These are phyloP conservation scores for Gandaritis pyraliata DNA, from an alignment of 2,888 invertebrate species.

Conservation along the genomic window DNA sequence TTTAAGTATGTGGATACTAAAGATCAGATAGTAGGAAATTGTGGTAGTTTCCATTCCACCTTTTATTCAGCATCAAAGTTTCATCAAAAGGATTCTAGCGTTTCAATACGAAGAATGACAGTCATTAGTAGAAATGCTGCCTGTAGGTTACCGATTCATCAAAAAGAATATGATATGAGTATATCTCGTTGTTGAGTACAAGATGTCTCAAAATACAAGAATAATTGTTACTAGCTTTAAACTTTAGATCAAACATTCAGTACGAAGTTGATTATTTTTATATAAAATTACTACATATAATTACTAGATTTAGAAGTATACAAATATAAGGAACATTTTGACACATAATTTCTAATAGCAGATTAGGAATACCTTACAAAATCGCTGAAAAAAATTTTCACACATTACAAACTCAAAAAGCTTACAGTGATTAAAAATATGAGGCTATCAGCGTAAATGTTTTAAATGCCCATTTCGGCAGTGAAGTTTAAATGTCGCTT, in stretches of 20 bases:
- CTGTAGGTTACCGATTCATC: too few relatives aligned
- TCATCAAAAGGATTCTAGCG: too few relatives aligned
- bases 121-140: too few relatives aligned
- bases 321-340: slow-evolving; percentile 27
- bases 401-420: slow-evolving; percentile 27
- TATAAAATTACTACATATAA: slow-evolving; percentile 14
- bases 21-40: too few relatives aligned
- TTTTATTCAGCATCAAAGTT: too few relatives aligned
- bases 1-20: too few relatives aligned
- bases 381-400: slow-evolving; percentile 25
- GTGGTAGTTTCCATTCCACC: too few relatives aligned
- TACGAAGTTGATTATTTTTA: slow-evolving; percentile 11
- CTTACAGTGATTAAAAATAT: slow-evolving; percentile 25
- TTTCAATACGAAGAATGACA: too few relatives aligned
- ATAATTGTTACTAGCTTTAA: slow-evolving; percentile 4
- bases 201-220: slow-evolving; percentile 3
- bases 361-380: slow-evolving; percentile 2
- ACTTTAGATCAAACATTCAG: slow-evolving; percentile 29
- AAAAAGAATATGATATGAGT: too few relatives aligned
- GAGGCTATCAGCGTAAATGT: slow-evolving; percentile 35
- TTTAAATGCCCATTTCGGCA: slow-evolving; percentile 36
- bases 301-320: slow-evolving; percentile 10
- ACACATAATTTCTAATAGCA: slow-evolving; percentile 20
- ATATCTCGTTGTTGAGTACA: not conserved
- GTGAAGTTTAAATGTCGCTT: slow-evolving; percentile 69